Base-by-base conservation (phyloP, 2,113 vertebrate species). In the Rhineura floridana region DNA sequence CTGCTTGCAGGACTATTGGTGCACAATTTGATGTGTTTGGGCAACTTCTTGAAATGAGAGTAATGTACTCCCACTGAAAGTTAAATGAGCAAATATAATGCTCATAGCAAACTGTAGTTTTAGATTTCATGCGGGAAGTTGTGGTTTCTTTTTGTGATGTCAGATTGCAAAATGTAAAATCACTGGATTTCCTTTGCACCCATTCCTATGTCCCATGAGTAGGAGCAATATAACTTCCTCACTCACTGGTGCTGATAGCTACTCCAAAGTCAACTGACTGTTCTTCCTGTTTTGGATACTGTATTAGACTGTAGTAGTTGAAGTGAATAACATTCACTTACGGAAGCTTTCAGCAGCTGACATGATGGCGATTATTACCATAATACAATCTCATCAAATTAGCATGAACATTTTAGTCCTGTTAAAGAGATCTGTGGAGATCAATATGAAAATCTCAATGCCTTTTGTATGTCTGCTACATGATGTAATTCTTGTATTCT, bases 331-430 rank as follows among this genome's bases (percentile, higher is more conserved):
- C 25, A 4, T 11, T 72, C 42, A n/a, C 42, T 42, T 82, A 67
- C 13, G 67, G 59, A 44, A 89, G 10, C 6, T 55, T 78, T 82
- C 62, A 77, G 67, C 19, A 79, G 30, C 19, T 81, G 69, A 28
- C 0, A 4, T 70, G 1, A 83, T 44, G 0, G 0, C 6, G 0
- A 0, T 5, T 46, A 70, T 44, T 88, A 85, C 59, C n/a, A 12
- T 81, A 5, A 80, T 82, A 42, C 4, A 65, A 75, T 87, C 42
- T 80, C 30, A 70, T 84, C 42, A 44, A 17, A 48, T 75, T 87
- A 80, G 0, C n/a, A 77, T 77, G 73, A 78, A 4, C 11, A 33
- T 59, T 28, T 25, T 76, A 50, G 10, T 28, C 73, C 28, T 8
- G 36, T 80, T 73, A 79, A 89, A 42, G 1, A 87, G 73, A 83